Evolutionary conservation across 2,113 vertebrate species (phyloP).

Genomic region (Paramormyrops kingsleyae): DNA sequence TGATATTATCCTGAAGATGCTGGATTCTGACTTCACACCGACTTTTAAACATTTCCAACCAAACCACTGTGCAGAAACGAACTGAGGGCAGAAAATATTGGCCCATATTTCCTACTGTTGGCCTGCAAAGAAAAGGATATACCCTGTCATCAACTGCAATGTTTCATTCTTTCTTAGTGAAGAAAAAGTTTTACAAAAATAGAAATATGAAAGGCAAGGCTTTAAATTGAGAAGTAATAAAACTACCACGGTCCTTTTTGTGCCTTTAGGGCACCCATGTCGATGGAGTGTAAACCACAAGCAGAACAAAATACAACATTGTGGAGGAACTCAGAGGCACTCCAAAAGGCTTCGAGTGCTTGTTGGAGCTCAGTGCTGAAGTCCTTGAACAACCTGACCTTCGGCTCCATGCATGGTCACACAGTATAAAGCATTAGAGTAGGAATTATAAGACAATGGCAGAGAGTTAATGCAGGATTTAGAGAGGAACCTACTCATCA

Average conservation of each 20-base stretch:
- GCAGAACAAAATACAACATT: background rate
- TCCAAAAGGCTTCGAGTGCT: background rate
- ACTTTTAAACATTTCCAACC: slow-evolving; percentile 1
- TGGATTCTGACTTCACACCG: background rate
- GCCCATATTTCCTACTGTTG: background rate
- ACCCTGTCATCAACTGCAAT: background rate
- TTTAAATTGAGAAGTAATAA: slow-evolving; percentile 8
- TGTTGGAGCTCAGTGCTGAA: background rate
- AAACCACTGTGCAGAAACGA: background rate
- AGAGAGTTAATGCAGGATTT: background rate
- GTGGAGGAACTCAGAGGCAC: background rate
- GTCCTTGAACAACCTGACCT: background rate
- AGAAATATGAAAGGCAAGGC: background rate
- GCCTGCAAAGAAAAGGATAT: background rate
- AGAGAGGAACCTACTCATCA: background rate
- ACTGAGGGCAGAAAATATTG: background rate
- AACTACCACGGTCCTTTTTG: background rate
- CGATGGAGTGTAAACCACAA: background rate
- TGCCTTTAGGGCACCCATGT: background rate
- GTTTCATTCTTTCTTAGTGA: background rate
- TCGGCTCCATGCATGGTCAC: background rate
- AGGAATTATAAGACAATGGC: background rate
- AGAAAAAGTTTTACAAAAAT: background rate
- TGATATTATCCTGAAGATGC: background rate
- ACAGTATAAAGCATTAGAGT: background rate